Evolutionary conservation across 2,888 invertebrate species (phyloP).

Genomic region (Hyles lineata): DNA sequence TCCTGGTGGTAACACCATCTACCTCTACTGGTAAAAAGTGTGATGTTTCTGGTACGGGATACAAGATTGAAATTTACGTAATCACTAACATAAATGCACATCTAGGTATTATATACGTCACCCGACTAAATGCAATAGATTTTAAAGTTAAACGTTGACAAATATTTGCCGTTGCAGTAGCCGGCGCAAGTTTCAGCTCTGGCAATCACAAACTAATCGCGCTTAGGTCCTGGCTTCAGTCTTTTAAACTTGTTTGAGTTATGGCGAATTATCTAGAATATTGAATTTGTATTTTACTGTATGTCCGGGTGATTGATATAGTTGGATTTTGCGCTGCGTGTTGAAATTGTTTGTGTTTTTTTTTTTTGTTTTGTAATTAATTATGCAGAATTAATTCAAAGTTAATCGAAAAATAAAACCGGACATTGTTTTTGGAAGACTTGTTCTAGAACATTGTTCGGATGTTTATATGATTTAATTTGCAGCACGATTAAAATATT

Average conservation of each 20-base stretch:
- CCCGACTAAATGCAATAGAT: not conserved
- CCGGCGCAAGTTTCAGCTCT: not conserved
- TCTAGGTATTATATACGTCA: not conserved
- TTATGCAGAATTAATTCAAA: too few species aligned
- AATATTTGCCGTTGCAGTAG: not conserved
- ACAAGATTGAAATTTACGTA: too few species aligned
- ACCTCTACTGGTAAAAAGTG: too few species aligned
- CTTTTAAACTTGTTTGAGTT: conserved; percentile 14
- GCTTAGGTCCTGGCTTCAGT: conserved; percentile 7
- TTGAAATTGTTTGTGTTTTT: not conserved
- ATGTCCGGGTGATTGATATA: not conserved
- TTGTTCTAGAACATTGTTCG: too few species aligned
- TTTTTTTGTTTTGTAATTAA: too few species aligned
- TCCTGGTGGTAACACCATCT: too few species aligned
- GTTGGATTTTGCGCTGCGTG: not conserved
- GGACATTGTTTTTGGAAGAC: too few species aligned
- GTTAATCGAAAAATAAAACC: too few species aligned
- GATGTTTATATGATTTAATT: too few species aligned
- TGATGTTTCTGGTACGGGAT: too few species aligned
- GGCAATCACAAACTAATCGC: conserved; percentile 20
- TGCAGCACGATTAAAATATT: too few species aligned
- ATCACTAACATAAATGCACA: too few species aligned
- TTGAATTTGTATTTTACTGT: not conserved
- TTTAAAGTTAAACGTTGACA: conserved; percentile 12
- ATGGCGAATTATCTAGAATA: conserved; percentile 11